Percentiles rank a stretch among this genome's conserved stretches.
Evolutionary conservation across 2,888 invertebrate genomes (phyloP).

Genomic region (Drosophila paramelanica): DNA sequence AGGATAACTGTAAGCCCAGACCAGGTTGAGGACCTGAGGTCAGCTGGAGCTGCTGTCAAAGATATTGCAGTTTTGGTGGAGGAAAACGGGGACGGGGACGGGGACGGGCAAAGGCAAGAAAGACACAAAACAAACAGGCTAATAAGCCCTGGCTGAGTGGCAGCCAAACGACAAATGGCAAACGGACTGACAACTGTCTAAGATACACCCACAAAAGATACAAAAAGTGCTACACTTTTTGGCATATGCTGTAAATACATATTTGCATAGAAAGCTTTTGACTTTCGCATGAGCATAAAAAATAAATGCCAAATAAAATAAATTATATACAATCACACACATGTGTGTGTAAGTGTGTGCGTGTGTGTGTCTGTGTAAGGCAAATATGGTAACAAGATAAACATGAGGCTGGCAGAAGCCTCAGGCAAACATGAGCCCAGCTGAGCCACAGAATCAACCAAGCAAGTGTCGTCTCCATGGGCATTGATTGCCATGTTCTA

Average conservation of each 20-base stretch:
- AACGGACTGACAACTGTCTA: slow-evolving; percentile 56
- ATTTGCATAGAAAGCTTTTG: slow-evolving; percentile 77
- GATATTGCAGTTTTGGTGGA: slow-evolving; percentile 10
- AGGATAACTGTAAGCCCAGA: slow-evolving; percentile 28
- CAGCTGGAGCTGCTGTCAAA: slow-evolving; percentile 28
- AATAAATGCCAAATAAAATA: slow-evolving; percentile 77
- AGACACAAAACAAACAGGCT: slow-evolving; percentile 47
- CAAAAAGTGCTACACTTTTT: slow-evolving; percentile 36
- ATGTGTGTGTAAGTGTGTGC: slow-evolving; percentile 10
- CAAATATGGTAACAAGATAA: slow-evolving; percentile 60
- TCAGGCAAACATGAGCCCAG: slow-evolving; percentile 46
- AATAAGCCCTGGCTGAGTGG: slow-evolving; percentile 50
- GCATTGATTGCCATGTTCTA: slow-evolving; percentile 65
- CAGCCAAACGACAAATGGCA: slow-evolving; percentile 35
- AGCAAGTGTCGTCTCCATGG: slow-evolving; percentile 34
- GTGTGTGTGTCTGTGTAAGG: slow-evolving; percentile 6
- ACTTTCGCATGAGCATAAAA: slow-evolving; percentile 67
- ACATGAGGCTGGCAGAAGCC: slow-evolving; percentile 45
- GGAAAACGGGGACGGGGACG: slow-evolving; percentile 16
- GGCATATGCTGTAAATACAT: slow-evolving; percentile 56
- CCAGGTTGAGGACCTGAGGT: slow-evolving; percentile 30
- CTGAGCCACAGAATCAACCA: slow-evolving; percentile 14
- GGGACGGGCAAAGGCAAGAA: slow-evolving; percentile 20
- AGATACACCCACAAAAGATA: slow-evolving; percentile 45
- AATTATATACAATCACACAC: slow-evolving; percentile 50